Percentiles rank a stretch among this genome's conserved stretches.
phyloP scores from a whole-genome alignment of 37 sponge, comb jelly and placozoan species.

The Corticium candelabrum region DNA sequence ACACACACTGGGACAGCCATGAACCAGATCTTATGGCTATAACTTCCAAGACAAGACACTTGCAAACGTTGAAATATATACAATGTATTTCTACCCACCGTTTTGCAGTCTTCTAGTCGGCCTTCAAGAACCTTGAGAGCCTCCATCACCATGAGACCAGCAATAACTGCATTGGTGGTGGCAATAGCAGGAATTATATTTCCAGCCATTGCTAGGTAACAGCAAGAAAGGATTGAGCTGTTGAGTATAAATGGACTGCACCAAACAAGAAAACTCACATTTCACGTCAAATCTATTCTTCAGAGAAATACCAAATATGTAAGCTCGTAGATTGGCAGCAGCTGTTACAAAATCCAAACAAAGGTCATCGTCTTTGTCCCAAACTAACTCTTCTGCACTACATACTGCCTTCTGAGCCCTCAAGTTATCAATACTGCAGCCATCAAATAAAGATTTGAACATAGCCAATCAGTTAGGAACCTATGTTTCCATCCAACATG shows the following conservation, averaged over 20 bases:
- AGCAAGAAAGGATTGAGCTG: neutral
- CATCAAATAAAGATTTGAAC: too few relatives aligned
- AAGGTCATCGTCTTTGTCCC: slow-evolving; percentile 88
- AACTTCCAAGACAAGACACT: too few relatives aligned
- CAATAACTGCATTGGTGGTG: slow-evolving; percentile 95
- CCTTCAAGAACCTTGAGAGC: slow-evolving; percentile 77
- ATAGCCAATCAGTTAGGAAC: too few relatives aligned
- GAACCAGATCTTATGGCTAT: too few relatives aligned
- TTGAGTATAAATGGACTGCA: neutral
- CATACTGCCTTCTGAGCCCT: neutral
- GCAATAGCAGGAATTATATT: slow-evolving; percentile 99
- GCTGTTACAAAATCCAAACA: slow-evolving; percentile 90
- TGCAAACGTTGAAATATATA: slow-evolving; percentile 1
- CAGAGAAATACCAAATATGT: slow-evolving; percentile 50
- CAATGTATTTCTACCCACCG: slow-evolving; percentile 23
- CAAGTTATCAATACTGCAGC: neutral
- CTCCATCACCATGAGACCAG: slow-evolving; percentile 93
- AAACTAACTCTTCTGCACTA: slow-evolving; percentile 49
- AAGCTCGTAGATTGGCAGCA: slow-evolving; percentile 73
- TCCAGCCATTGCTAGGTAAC: slow-evolving; percentile 86
- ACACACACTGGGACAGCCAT: too few relatives aligned
- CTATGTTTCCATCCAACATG: too few relatives aligned
- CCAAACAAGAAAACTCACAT: slow-evolving; percentile 32
- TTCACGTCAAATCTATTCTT: slow-evolving; percentile 91
- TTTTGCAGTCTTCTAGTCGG: slow-evolving; percentile 53